phyloP scores from a whole-genome alignment of 2,113 vertebrate genomes.

The Pelobates fuscus region DNA sequence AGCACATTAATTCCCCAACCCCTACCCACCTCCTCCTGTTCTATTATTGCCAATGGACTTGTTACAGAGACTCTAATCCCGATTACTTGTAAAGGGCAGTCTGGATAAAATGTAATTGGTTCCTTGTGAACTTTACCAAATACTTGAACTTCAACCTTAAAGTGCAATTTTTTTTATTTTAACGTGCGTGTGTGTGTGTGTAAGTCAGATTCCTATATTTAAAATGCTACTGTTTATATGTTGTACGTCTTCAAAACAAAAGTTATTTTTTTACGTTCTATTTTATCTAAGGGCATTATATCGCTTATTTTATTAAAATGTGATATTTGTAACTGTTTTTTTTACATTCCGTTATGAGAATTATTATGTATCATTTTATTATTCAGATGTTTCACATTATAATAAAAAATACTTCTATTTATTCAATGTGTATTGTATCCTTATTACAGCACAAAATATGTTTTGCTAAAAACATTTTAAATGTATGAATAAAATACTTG shows the following conservation, averaged over 20 bases:
- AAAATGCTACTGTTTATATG: conserved; percentile 75
- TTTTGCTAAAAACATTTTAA: too few species aligned
- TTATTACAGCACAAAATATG: too few species aligned
- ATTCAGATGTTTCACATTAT: conserved; percentile 65
- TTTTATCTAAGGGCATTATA: conserved; percentile 93
- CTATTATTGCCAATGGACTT: conserved; percentile 29
- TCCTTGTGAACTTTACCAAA: conserved; percentile 75
- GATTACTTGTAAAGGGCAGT: not conserved
- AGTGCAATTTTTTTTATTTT: conserved; percentile 86
- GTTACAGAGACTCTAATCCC: conserved; percentile 13
- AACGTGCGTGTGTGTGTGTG: conserved; percentile 76
- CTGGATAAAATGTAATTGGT: conserved; percentile 64
- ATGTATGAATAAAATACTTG: too few species aligned
- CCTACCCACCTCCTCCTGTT: not conserved
- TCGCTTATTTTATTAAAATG: conserved; percentile 67
- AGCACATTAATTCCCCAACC: not conserved
- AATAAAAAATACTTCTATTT: conserved; percentile 67
- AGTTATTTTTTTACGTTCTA: conserved; percentile 96
- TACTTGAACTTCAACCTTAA: conserved; percentile 94
- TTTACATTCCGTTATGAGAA: conserved; percentile 68
- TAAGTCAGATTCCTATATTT: conserved; percentile 83
- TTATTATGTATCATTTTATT: conserved; percentile 73
- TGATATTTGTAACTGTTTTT: conserved; percentile 68
- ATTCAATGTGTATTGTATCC: conserved; percentile 45
- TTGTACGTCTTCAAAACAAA: conserved; percentile 79